phyloP scores from a whole-genome alignment of 2,113 vertebrate genomes.

The Psilopsiagon aurifrons region DNA sequence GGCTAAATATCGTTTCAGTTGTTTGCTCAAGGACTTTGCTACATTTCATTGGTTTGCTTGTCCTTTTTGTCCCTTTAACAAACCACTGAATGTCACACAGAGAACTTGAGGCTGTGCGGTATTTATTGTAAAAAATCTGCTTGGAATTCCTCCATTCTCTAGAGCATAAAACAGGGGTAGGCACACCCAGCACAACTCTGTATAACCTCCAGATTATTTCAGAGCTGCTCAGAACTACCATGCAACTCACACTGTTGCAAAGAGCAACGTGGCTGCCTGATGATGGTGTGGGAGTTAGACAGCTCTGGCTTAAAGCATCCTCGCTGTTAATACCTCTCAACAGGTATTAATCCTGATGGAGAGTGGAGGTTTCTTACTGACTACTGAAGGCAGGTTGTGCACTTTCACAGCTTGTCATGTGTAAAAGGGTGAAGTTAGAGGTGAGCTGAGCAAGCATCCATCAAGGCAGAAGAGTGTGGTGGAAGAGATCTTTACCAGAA shows the following conservation, averaged over 20 bases:
- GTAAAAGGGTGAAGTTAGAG: not conserved
- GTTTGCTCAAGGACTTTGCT: not conserved
- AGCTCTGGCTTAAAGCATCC: not conserved
- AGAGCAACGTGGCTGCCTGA: not conserved
- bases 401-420: not conserved
- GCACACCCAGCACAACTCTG: not conserved
- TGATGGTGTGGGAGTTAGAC: not conserved
- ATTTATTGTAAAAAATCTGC: not conserved
- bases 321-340: not conserved
- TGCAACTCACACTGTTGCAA: accelerated
- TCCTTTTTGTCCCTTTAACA: not conserved
- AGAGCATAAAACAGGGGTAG: not conserved
- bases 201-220: not conserved
- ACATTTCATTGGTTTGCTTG: not conserved
- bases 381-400: not conserved
- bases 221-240: not conserved
- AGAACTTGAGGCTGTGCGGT: not conserved
- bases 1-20: not conserved
- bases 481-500: not conserved
- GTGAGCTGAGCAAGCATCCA: not conserved
- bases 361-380: not conserved
- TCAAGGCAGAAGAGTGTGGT: not conserved
- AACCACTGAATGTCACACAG: not conserved
- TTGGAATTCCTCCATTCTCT: not conserved
- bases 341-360: not conserved